A percentile compares a stretch with the other conserved stretches of the same genome.
phyloP scores from a whole-genome alignment of 2,888 invertebrate genomes.

The Pristionchus maxplancki region DNA sequence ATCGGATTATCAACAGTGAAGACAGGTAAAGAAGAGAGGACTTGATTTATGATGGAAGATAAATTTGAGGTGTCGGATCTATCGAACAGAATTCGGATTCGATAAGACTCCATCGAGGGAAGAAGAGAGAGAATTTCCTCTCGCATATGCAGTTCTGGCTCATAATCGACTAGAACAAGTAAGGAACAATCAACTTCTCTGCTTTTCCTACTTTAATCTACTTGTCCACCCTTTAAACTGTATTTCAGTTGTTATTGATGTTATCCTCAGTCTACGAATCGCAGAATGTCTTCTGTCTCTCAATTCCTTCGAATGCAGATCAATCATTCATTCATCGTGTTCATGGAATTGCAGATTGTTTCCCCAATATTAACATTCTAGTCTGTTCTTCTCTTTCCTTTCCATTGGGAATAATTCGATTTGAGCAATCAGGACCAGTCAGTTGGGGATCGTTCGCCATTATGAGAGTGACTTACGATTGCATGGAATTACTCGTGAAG shows the following conservation, averaged over 20 bases:
- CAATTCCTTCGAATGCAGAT: background rate
- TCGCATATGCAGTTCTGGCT: constrained; percentile 9
- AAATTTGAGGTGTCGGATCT: background rate
- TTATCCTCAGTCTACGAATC: constrained; percentile 13
- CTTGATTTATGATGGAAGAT: background rate
- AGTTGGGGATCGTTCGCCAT: constrained; percentile 33
- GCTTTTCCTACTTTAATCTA: background rate
- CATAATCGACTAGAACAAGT: constrained; percentile 37
- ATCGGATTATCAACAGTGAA: constrained; percentile 4
- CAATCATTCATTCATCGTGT: constrained; percentile 10
- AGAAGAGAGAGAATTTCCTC: constrained; percentile 20
- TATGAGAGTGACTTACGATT: constrained; percentile 22
- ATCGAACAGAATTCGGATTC: constrained; percentile 21
- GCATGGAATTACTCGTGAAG: constrained; percentile 31
- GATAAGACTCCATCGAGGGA: background rate
- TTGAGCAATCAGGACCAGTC: constrained; percentile 29
- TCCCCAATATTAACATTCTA: constrained; percentile 20
- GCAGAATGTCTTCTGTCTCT: constrained; percentile 6
- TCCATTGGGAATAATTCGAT: background rate
- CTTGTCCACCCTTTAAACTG: background rate
- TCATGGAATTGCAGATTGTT: constrained; percentile 30
- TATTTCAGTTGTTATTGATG: constrained; percentile 22
- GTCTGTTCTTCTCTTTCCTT: background rate
- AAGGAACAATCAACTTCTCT: background rate
- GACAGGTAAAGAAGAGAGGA: constrained; percentile 18